Base-by-base conservation (phyloP, 2,888 invertebrate species). In the Villa cingulata region DNA sequence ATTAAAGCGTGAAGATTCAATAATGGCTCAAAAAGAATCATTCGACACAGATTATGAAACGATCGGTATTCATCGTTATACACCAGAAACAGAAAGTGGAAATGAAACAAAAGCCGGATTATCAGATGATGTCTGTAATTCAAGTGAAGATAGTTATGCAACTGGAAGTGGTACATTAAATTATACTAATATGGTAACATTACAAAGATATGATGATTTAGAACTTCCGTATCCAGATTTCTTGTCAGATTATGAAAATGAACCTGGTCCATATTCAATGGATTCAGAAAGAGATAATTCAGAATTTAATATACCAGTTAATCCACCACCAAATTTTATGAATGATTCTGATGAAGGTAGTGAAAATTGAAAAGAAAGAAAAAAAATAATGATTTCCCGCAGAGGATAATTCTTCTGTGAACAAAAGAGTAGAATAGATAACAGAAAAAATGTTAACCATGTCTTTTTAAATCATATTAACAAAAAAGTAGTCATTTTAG, bases 261-360 rank as follows among this genome's bases (percentile, higher is more conserved):
- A 74, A 54, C 71, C 73, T 2, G 73, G 72, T 52, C 44, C 41
- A 16, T 41, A 41, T 34, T 20, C 77, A 62, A 66, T 76, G 55
- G 70, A 81, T 67, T 73, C 74, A 57, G 76, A 84, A 63, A 74
- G 81, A 59, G 74, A 82, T 62, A 70, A 80, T 48, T 80, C 79
- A n/a, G 85, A 84, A 55, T 81, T 85, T 61, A 84, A 85, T 59
- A 80, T 85, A 18, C 76, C 81, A 34, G 80, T 78, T 23, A 76
- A 85, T 58, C 86, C 85, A n/a, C 85, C 85, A 46, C 85, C 85
- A 46, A 71, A 83, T 54, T 75, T 85, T 59, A 77, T 79, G 46
- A 84, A 86, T 57, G 81, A 83, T 59, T 84, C 85, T 61, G 80
- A 80, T 57, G 76, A 77, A 55, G 52, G 61, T 18, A 66, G 66